Percentiles rank a stretch among this genome's conserved stretches.
Evolutionary conservation across 2,113 vertebrate species (phyloP).

Genomic region (Oncorhynchus tshawytscha): DNA sequence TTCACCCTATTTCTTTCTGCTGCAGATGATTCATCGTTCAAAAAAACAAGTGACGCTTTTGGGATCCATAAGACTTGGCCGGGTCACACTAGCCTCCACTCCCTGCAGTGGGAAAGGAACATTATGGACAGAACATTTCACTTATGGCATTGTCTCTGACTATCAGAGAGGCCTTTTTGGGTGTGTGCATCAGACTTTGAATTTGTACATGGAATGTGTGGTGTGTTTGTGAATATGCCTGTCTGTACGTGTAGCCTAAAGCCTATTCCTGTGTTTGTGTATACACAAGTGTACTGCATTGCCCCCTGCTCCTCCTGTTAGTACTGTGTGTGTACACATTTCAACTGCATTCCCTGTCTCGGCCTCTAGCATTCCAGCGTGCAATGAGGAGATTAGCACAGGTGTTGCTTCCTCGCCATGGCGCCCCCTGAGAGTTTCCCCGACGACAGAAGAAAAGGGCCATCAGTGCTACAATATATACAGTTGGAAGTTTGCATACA

Average conservation of each 20-base stretch:
- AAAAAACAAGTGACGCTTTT: conserved; percentile 10
- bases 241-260: conserved; percentile 20
- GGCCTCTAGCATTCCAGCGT: background rate
- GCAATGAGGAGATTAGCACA: conserved; percentile 24
- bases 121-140: background rate
- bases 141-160: background rate
- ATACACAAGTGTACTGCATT: background rate
- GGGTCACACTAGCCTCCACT: background rate
- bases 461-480: conserved; percentile 9
- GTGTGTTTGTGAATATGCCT: conserved; percentile 7
- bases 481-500: background rate
- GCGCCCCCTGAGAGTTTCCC: background rate
- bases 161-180: background rate
- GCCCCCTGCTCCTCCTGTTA: too few relatives aligned
- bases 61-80: background rate
- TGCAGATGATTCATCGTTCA: background rate
- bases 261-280: conserved; percentile 21
- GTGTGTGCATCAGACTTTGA: background rate
- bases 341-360: too few relatives aligned
- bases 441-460: background rate
- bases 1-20: background rate
- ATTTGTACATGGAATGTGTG: background rate
- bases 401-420: conserved; percentile 35
- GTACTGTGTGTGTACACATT: background rate
- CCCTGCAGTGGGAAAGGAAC: background rate